Conservation (phyloP, 2,797 vertebrate species). For the Hafferia zeledoni region DNA sequence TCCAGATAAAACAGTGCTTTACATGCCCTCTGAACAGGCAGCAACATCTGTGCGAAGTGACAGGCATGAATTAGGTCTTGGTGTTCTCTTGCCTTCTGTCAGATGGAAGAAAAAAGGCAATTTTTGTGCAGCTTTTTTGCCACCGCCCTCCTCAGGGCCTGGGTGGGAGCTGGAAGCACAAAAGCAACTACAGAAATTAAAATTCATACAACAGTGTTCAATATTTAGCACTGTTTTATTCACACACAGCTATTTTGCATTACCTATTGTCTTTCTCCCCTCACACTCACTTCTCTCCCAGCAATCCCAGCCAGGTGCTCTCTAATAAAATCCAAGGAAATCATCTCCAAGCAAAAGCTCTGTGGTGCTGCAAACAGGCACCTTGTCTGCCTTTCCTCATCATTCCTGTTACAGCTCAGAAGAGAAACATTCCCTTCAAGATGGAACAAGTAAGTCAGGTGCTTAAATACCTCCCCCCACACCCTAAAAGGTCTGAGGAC, state of each 20-base stretch:
- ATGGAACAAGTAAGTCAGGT: not conserved
- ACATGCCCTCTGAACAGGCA: not conserved
- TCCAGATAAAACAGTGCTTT: not conserved
- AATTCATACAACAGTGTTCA: not conserved
- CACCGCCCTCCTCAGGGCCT: not conserved
- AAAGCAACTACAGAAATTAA: not conserved
- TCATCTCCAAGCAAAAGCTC: not conserved
- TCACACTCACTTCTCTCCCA: not conserved
- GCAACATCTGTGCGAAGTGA: not conserved
- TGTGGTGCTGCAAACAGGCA: no score
- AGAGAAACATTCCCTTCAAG: not conserved
- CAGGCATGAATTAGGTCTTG: not conserved
- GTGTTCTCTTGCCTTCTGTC: not conserved
- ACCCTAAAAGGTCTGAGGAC: not conserved
- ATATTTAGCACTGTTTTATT: not conserved
- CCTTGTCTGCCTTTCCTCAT: not conserved
- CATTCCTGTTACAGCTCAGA: not conserved
- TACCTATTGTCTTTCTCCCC: not conserved
- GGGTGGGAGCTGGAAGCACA: not conserved
- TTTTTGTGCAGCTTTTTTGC: accelerated
- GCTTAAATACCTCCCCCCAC: not conserved
- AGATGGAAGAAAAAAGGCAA: not conserved
- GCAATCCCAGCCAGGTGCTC: not conserved
- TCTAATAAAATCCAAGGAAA: not conserved
- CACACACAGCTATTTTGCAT: not conserved